Evolutionary conservation across 2,113 vertebrate species (phyloP), one percentile per base, ranked within the genome.

Genomic region (Formicarius rufipectus): DNA sequence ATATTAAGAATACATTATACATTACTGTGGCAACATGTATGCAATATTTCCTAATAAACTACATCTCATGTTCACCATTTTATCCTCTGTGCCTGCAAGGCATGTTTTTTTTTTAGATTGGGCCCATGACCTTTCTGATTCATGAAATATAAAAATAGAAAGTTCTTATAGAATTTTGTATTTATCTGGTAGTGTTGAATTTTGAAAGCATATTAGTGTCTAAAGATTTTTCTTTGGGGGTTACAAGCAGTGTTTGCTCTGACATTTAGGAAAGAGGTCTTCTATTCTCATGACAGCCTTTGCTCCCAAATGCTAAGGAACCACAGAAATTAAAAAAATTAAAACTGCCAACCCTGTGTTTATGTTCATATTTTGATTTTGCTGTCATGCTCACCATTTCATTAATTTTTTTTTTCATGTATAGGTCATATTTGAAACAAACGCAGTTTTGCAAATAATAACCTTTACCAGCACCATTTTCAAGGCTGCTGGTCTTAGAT

Each of bases 81-180:
- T 86, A 28, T 13, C 47, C 55, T 87, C 81, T 17, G 14, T 74
- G 60, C 12, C 84, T 87, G 25, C 40, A 84, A 81, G 52, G 39
- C 22, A 11, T 22, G 16, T 13, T 50, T 27, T 2, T 74, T 90
- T 76, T 85, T 58, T 3, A 35, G 40, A 53, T 74, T 75, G 31
- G n/a, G 52, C 56, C 92, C 52, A 14, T 88, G 91, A 95, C 82
- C 79, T 95, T 94, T 94, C 49, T 90, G 72, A 87, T 88, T 84
- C 30, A 81, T 63, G 52, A 81, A 44, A 37, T 30, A 68, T 12
- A 86, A 90, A 96, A 94, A 75, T 53, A 91, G 71, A 77, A 89
- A 62, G 45, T n/a, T 92, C 60, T 75, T 64, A 59, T 0, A 31
- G 40, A 52, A 5, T 16, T 25, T 91, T 56, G 40, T 82, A 12